A percentile compares a stretch with the other conserved stretches of the same genome.
phyloP scores from a whole-genome alignment of 2,797 vertebrate genomes.

The Crossoptilon crossoptilon region DNA sequence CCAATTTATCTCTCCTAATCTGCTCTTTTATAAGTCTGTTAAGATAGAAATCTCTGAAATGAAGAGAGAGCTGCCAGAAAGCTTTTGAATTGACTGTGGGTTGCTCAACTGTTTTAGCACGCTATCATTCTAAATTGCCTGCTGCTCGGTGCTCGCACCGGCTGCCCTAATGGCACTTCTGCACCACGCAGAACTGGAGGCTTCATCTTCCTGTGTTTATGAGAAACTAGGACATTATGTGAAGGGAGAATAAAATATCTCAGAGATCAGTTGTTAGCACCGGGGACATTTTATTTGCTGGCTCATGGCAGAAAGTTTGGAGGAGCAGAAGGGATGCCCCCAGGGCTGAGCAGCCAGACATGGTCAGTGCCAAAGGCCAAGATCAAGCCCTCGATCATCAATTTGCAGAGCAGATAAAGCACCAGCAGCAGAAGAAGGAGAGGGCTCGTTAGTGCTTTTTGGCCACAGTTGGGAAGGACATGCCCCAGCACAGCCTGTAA shows the following conservation, averaged over 20 bases:
- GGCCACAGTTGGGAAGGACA: neutral
- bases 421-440: neutral
- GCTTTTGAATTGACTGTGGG: conserved; percentile 76
- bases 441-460: neutral
- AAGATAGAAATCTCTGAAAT: conserved; percentile 69
- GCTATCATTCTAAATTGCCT: conserved; percentile 74
- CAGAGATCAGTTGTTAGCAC: neutral
- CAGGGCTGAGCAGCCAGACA: neutral
- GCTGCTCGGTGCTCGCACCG: neutral
- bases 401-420: neutral
- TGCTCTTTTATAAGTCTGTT: conserved; percentile 40
- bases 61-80: conserved; percentile 71
- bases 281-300: conserved; percentile 6
- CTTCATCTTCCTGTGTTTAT: conserved; percentile 46
- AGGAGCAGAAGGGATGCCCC: neutral
- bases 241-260: conserved; percentile 50
- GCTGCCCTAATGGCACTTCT: conserved; percentile 67
- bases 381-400: neutral
- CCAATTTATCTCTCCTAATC: conserved; percentile 66
- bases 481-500: neutral
- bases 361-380: accelerated
- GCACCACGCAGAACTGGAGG: conserved; percentile 2
- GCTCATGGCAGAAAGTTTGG: neutral
- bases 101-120: conserved; percentile 62
- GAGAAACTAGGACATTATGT: conserved; percentile 51